Evolutionary conservation across 2,797 vertebrate species (phyloP).

Genomic region (Xerus rutilus): DNA sequence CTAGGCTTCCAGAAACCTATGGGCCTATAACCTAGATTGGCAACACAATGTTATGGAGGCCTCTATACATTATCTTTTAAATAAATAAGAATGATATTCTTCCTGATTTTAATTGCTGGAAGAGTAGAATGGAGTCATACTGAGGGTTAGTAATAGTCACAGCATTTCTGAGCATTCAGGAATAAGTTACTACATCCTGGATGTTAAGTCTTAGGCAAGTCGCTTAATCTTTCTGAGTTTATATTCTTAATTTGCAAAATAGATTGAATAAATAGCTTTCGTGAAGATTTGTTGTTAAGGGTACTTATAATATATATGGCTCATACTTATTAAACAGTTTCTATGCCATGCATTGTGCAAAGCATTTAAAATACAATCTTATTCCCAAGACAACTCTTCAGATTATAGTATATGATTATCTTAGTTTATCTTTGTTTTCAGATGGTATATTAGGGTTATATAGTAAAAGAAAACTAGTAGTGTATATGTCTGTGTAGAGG

Average conservation of each 20-base stretch:
- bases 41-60: neutral
- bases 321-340: neutral
- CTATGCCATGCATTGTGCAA: neutral
- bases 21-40: neutral
- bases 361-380: neutral
- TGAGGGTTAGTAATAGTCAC: neutral
- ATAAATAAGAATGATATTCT: neutral
- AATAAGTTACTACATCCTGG: neutral
- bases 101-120: neutral
- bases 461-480: neutral
- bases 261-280: neutral
- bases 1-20: neutral
- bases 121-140: neutral
- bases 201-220: neutral
- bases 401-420: neutral
- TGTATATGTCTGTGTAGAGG: neutral
- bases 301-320: neutral
- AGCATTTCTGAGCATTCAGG: neutral
- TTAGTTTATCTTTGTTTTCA: neutral
- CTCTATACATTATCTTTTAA: neutral
- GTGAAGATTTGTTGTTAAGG: neutral
- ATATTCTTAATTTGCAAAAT: neutral
- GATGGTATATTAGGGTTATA: neutral
- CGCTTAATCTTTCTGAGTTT: neutral
- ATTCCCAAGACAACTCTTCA: neutral